Conservation (phyloP, 2,797 vertebrate species). For the Prunella strophiata region DNA sequence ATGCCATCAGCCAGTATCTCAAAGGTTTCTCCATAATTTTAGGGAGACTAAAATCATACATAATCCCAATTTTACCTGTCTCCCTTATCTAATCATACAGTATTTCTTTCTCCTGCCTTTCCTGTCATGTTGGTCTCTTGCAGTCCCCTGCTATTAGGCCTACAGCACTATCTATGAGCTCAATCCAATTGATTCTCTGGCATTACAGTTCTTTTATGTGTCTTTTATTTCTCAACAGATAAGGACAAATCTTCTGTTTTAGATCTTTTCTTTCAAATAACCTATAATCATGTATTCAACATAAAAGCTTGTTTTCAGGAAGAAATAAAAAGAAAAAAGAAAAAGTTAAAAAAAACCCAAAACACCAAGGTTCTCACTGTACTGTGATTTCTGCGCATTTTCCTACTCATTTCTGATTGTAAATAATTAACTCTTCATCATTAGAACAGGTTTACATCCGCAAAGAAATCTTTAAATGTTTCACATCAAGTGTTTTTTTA, state of each 20-base stretch:
- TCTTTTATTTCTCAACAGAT: background rate
- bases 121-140: background rate
- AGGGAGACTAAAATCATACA: conserved; percentile 49
- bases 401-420: background rate
- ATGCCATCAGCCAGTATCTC: conserved; percentile 13
- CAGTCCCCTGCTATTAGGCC: conserved; percentile 26
- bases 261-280: background rate
- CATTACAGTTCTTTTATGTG: background rate
- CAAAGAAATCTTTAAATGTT: background rate
- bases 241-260: conserved; percentile 6
- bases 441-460: background rate
- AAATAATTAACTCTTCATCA: background rate
- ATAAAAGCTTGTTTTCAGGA: background rate
- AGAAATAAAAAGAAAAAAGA: background rate
- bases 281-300: background rate
- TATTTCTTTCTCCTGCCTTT: conserved; percentile 29
- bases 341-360: background rate
- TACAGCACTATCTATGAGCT: conserved; percentile 20
- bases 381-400: background rate
- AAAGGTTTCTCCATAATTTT: conserved; percentile 64
- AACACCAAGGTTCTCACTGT: fast-evolving
- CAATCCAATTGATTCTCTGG: conserved; percentile 9
- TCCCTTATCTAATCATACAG: conserved; percentile 58
- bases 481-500: background rate
- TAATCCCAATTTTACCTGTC: conserved; percentile 58